Conservation (phyloP, 2,888 invertebrate species). For the Ferrisia virgata region DNA sequence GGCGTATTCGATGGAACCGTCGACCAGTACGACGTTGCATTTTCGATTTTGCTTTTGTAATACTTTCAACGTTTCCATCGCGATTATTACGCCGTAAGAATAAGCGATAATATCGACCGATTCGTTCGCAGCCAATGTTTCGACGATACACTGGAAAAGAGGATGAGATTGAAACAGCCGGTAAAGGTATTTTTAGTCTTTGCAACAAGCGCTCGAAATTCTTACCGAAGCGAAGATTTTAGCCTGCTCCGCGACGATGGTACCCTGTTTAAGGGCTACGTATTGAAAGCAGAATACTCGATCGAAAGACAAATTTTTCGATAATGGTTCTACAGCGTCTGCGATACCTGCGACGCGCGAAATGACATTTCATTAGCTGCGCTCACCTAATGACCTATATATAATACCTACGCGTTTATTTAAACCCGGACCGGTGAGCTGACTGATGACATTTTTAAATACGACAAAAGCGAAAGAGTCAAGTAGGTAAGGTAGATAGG, state of each 20-base stretch:
- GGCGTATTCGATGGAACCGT: constrained; percentile 24
- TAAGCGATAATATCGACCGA: constrained; percentile 15
- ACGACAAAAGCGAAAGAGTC: too few relatives aligned
- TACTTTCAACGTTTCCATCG: constrained; percentile 35
- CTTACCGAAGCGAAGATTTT: constrained; percentile 15
- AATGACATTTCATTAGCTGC: background rate
- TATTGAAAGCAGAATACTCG: constrained; percentile 29
- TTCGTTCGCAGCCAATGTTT: background rate
- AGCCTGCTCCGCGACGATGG: background rate
- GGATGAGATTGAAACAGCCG: background rate
- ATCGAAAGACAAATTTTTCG: background rate
- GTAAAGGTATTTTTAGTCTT: background rate
- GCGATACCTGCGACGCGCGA: background rate
- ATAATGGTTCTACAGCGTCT: background rate
- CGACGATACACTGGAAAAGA: background rate
- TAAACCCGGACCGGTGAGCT: too few relatives aligned
- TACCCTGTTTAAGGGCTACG: background rate
- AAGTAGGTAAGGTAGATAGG: too few relatives aligned
- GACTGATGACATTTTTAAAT: too few relatives aligned
- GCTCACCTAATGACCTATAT: background rate
- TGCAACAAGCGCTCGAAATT: too few relatives aligned
- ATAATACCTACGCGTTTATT: too few relatives aligned
- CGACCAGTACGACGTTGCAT: background rate
- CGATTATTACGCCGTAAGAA: constrained; percentile 19
- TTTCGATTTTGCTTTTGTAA: background rate